Evolutionary conservation across 2,888 invertebrate species (phyloP).

Genomic region (Acanthococcus lagerstroemiae): DNA sequence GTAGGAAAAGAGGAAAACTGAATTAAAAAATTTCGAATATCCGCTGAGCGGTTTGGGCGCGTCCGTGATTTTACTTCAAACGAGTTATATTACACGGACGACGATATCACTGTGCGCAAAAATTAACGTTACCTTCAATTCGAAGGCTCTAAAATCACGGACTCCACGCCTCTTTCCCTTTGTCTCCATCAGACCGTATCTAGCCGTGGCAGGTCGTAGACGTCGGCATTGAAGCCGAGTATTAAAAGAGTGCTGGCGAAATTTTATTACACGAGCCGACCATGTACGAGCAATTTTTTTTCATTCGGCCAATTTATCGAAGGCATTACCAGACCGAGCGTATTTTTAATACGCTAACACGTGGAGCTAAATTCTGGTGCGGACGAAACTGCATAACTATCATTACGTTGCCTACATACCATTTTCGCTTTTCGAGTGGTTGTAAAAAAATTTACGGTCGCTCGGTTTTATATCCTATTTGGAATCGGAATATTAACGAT

Average conservation of each 20-base stretch:
- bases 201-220: not conserved
- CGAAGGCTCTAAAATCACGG: not conserved
- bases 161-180: not conserved
- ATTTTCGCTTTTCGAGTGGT: not conserved
- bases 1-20: not conserved
- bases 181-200: not conserved
- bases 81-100: not conserved
- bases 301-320: not conserved
- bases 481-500: not conserved
- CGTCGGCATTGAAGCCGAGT: not conserved
- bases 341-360: not conserved
- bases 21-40: not conserved
- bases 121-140: not conserved
- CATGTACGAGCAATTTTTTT: not conserved
- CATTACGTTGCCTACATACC: not conserved
- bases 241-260: not conserved
- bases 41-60: not conserved
- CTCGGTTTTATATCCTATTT: not conserved
- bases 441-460: not conserved
- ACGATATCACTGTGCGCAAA: not conserved
- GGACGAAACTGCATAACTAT: not conserved
- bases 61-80: not conserved
- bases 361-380: not conserved
- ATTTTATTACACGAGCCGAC: not conserved
- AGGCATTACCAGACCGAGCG: not conserved